phyloP scores from a whole-genome alignment of 1,140 invertebrate genomes.

The Thalassaphorura encarpata region DNA sequence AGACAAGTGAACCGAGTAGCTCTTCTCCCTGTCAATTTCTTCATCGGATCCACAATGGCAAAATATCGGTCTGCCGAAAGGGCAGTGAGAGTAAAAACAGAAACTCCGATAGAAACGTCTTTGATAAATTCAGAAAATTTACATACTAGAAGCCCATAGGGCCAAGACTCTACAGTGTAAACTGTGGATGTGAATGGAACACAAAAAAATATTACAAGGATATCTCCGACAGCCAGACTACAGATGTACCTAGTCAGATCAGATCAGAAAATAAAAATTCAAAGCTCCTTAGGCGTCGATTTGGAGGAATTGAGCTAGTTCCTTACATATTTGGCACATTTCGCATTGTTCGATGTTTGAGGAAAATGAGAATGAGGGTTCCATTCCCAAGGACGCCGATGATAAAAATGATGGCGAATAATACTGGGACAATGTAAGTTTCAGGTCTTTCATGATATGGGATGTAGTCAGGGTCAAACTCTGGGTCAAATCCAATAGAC shows the following conservation, averaged over 20 bases:
- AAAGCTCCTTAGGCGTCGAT: background rate
- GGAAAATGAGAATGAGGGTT: constrained; percentile 69
- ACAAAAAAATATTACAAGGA: constrained; percentile 65
- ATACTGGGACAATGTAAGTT: constrained; percentile 71
- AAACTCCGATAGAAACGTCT: constrained; percentile 85
- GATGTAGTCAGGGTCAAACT: too few relatives aligned
- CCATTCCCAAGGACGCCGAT: constrained; percentile 81
- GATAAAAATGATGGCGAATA: constrained; percentile 78
- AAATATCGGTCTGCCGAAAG: constrained; percentile 78
- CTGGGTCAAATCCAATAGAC: too few relatives aligned
- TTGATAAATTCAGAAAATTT: constrained; percentile 72
- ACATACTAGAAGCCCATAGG: constrained; percentile 62
- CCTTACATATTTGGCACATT: constrained; percentile 72
- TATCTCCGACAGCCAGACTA: constrained; percentile 64
- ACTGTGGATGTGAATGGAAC: constrained; percentile 68
- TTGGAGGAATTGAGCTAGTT: background rate
- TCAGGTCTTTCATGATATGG: constrained; percentile 63
- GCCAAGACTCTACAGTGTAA: constrained; percentile 77
- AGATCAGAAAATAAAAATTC: background rate
- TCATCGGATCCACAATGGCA: constrained; percentile 70
- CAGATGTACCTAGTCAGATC: constrained; percentile 52
- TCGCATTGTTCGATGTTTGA: constrained; percentile 65
- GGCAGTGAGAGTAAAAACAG: constrained; percentile 82
- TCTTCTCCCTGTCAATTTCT: constrained; percentile 50
- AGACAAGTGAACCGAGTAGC: constrained; percentile 56